Evolutionary conservation across 1,140 invertebrate genomes (phyloP), one percentile per base, ranked within the genome.

Genomic region (Saxidomus purpurata): DNA sequence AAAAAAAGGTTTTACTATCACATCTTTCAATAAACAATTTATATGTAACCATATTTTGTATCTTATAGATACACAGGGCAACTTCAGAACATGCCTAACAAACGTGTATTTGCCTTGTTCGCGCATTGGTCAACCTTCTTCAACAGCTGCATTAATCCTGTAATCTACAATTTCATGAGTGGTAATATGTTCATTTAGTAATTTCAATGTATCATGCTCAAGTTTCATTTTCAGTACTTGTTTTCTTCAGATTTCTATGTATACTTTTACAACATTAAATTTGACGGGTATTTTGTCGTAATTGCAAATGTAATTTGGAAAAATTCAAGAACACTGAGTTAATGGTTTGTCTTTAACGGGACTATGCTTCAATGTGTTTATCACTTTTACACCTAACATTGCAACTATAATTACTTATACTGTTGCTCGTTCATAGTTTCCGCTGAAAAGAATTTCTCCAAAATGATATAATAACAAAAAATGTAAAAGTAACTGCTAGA

Each of bases 151-250:
- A 97, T 98, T 77, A 99, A 99, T 96, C 98, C 98, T 0, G 96
- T 99, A 82, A 98, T 98, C 89, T 98, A 99, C 96, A 98, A 98
- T 95, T 98, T 98, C 93, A 98, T 98, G 98, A 98, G 98, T 94
- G 98, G 98, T 98, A 96, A 89, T n/a, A n/a, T n/a, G n/a, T n/a
- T n/a, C n/a, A n/a, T n/a, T n/a, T n/a, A n/a, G 80, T 71, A 71
- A 25, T 13, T n/a, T n/a, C n/a, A n/a, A n/a, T n/a, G n/a, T n/a
- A n/a, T n/a, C n/a, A 8, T 89, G n/a, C 47, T 31, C 25, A 67
- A 17, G 28, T 4, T 31, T 67, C 2, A 19, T 9, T 67, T 11
- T 11, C 8, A 8, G n/a, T 13, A 6, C 1, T 22, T 36, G 28
- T 67, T 34, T 25, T 31, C 9, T 13, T 25, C 8, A 67, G 3